Base-by-base conservation (phyloP, 2,797 vertebrate species). In the Chelon auratus region DNA sequence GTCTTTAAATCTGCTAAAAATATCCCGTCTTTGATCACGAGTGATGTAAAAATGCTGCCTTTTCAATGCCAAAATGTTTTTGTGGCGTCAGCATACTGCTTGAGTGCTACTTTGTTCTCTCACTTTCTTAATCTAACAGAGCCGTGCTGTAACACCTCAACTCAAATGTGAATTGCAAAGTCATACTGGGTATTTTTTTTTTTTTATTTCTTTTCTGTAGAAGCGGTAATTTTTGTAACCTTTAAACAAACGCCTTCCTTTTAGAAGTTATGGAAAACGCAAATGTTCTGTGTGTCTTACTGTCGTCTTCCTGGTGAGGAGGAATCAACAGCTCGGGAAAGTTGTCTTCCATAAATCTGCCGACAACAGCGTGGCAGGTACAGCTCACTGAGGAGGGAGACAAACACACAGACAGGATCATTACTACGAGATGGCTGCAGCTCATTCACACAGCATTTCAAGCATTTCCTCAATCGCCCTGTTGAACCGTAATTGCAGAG, bases 331-430 rank as follows among this genome's bases (percentile, higher is more conserved):
- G 68, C 43, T 90, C 81, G 18, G 87, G 75, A 51, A 82, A 15
- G 58, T 63, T 77, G 42, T 90, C 79, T 33, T 91, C 87, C 40
- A 83, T 78, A 57, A 86, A 79, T 55, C 65, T 77, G 79, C 89
- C 82, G 79, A 91, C 58, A 15, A 93, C 66, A 40, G 75, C 78
- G 0, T 84, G 42, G 47, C 89, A 89, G 80, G 80, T 62, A 18
- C 79, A 82, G 86, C 55, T 78, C 5, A 91, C 92, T 94, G 82
- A 67, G 42, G 54, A 82, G 22, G 26, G 40, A 80, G 48, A 85
- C 20, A 72, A 8, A 83, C 26, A 68, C 2, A 73, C 24, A 60
- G n/a, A 47, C 1, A 52, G 12, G 20, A n/a, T 3, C 10, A 26
- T 68, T 70, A 66, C 67, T 58, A 26, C 1, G 18, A 57, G 1